These are phyloP conservation scores for Nyctibius grandis DNA, from an alignment of 2,797 vertebrate genomes.

Conservation along the genomic window DNA sequence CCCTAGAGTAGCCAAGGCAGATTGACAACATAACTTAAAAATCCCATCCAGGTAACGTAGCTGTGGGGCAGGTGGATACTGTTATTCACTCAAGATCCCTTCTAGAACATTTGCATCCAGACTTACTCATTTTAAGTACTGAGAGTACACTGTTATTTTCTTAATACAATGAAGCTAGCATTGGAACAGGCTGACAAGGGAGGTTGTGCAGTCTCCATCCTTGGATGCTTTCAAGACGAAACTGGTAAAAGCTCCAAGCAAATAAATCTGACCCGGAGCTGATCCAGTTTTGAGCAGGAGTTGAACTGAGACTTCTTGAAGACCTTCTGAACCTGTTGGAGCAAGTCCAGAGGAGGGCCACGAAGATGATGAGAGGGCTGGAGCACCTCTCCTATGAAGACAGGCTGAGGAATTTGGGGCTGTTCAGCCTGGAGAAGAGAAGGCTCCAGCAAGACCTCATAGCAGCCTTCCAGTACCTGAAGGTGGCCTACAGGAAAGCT, in stretches of 20 bases:
- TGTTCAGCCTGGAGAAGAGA: too few species aligned
- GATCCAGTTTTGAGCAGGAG: neutral
- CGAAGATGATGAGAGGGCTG: too few species aligned
- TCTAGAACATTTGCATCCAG: neutral
- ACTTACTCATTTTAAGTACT: neutral
- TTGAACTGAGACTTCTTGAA: neutral
- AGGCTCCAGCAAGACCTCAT: too few species aligned
- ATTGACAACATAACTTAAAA: neutral
- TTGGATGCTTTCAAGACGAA: neutral
- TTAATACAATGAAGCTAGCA: neutral
- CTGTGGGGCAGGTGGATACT: neutral
- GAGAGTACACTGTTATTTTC: neutral
- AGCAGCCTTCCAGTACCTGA: too few species aligned
- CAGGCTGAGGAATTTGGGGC: too few species aligned
- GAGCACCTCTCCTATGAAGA: too few species aligned
- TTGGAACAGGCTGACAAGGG: neutral
- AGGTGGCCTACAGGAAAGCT: too few species aligned
- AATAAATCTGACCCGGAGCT: neutral
- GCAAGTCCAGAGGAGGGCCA: too few species aligned
- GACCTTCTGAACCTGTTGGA: neutral
- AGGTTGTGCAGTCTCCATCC: neutral
- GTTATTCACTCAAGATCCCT: neutral
- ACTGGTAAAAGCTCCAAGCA: neutral
- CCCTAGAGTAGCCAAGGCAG: neutral
- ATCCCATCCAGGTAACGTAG: neutral